Evolutionary conservation across 2,797 vertebrate species (phyloP).

Genomic region (Typhlichthys subterraneus): DNA sequence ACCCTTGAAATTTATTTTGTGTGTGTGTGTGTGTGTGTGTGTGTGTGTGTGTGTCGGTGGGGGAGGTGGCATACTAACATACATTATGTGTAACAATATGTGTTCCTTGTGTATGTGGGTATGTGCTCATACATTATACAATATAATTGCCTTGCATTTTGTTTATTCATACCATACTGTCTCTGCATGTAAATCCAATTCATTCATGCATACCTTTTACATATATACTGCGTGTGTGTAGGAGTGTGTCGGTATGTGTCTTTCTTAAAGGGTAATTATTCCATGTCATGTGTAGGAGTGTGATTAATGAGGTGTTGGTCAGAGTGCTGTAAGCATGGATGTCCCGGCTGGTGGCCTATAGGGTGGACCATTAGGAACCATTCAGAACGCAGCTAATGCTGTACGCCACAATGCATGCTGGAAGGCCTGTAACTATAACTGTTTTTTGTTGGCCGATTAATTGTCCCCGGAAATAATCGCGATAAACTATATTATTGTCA

Average conservation of each 20-base stretch:
- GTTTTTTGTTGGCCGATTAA: too few species aligned
- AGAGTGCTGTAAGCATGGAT: constrained; percentile 67
- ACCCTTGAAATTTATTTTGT: constrained; percentile 65
- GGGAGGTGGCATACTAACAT: not conserved
- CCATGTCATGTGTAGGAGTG: constrained; percentile 67
- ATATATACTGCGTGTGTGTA: constrained; percentile 8
- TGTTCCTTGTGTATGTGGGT: not conserved
- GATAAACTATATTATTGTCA: too few species aligned
- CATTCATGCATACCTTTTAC: constrained; percentile 9
- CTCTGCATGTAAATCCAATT: constrained; percentile 38
- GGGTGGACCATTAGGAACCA: constrained; percentile 51
- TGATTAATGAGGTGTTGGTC: constrained; percentile 79
- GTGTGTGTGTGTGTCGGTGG: constrained; percentile 2
- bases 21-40: constrained; percentile 13
- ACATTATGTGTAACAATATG: constrained; percentile 1
- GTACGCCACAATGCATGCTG: not conserved
- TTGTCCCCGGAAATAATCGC: too few species aligned
- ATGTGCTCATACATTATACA: not conserved
- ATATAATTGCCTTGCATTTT: too few species aligned
- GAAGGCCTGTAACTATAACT: too few species aligned
- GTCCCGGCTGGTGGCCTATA: constrained; percentile 65
- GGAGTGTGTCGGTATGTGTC: constrained; percentile 27
- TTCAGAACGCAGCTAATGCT: constrained; percentile 48
- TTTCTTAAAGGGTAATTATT: constrained; percentile 72
- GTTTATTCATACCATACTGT: not conserved